Evolutionary conservation across 2,113 vertebrate species (phyloP).

Genomic region (pig (Sus scrofa)): T2T-Sscrofa CM000812.6:124791501-124792000

Average conservation of each 20-base stretch:
- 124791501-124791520: constrained; percentile 13
- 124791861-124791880: neutral
- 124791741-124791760: constrained; percentile 2
- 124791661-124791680: neutral
- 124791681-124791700: constrained; percentile 10
- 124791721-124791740: constrained; percentile 33
- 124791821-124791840: constrained; percentile 54
- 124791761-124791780: neutral
- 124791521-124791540: constrained; percentile 38
- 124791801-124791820: constrained; percentile 38
- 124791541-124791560: neutral
- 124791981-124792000: neutral
- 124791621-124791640: neutral
- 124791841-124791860: neutral
- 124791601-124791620: constrained; percentile 6
- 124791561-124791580: neutral
- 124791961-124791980: neutral
- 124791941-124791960: constrained; percentile 7
- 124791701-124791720: neutral
- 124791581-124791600: constrained; percentile 28
- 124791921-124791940: neutral
- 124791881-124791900: neutral
- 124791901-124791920: constrained; percentile 10
- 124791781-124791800: neutral
- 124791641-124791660: neutral